Base-by-base conservation (phyloP, 2,797 vertebrate genomes). In the Adrianichthys oophorus region DNA sequence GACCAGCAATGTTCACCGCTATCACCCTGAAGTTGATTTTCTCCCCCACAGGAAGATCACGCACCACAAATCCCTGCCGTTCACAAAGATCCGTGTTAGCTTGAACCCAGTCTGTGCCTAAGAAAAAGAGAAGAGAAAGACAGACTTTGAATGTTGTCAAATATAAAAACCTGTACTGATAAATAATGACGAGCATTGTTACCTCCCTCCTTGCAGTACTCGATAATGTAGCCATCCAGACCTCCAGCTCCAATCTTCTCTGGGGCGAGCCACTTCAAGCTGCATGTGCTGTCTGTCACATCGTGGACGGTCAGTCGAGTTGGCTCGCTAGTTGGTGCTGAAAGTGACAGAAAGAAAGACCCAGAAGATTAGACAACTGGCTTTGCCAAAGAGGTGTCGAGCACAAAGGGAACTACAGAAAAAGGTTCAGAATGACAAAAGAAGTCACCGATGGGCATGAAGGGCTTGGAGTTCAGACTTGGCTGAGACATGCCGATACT, bases 161-260 rank as follows among this genome's bases (percentile, higher is more conserved):
- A 21, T 3, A 21, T 21, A 21, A 21, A 21, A 21, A 21, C 19
- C 2, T 21, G 19, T 21, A 21, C 19, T 21, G 19, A 21, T 21
- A 21, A 21, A 21, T 21, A 21, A 21, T 21, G 19, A 21, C 19
- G 2, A 21, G 19, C 12, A 1, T 54, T 67, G 79, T 91, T 80
- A 97, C 96, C 93, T 89, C 92, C 96, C 29, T 95, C 95, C 81
- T 94, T 92, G 84, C 94, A 92, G 82, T 93, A 96, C 80, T 97
- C 95, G 70, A 97, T 92, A 50, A 94, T 21, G 49, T 96, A 97
- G 4, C 96, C 96, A 0, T 97, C 95, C 56, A 98, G 89, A 65
- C 95, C 95, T 0, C 94, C 95, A 0, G 95, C 95, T 12, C 96
- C 96, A 0, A 96, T 87, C 80, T 70, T 91, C 59, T 96, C 92